Conservation (phyloP, 2,113 vertebrate species). For the Prionailurus bengalensis region DNA sequence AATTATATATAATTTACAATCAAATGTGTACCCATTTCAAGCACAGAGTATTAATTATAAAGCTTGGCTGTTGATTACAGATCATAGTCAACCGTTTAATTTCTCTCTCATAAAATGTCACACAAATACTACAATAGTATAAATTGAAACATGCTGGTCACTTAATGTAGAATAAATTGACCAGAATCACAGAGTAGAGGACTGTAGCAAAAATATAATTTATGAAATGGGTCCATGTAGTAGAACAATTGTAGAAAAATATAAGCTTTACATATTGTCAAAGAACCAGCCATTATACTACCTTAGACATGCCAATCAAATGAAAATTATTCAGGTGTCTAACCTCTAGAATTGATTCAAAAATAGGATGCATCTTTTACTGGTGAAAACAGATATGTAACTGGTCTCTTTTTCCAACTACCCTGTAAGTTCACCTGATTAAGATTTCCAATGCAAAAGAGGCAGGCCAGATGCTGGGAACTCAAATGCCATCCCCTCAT, state of each 20-base stretch:
- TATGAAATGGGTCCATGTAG: neutral
- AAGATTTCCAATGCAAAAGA: conserved; percentile 80
- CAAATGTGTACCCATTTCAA: neutral
- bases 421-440: conserved; percentile 77
- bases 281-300: neutral
- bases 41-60: conserved; percentile 40
- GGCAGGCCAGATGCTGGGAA: conserved; percentile 75
- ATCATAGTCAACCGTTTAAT: neutral
- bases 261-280: neutral
- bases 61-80: neutral
- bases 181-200: neutral
- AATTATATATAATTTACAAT: conserved; percentile 75
- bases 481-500: conserved; percentile 88
- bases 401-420: conserved; percentile 73
- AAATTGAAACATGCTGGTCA: neutral
- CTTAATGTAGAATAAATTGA: neutral
- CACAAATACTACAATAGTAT: neutral
- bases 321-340: conserved; percentile 50
- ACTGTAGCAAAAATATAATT: conserved; percentile 17
- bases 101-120: conserved; percentile 51
- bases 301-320: conserved; percentile 57
- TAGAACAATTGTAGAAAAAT: conserved; percentile 31
- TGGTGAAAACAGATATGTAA: neutral
- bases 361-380: conserved; percentile 67
- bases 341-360: conserved; percentile 78